A percentile compares a stretch with the other conserved stretches of the same genome.
Conservation (phyloP, 2,888 invertebrate genomes). For the Cotesia congregata region DNA sequence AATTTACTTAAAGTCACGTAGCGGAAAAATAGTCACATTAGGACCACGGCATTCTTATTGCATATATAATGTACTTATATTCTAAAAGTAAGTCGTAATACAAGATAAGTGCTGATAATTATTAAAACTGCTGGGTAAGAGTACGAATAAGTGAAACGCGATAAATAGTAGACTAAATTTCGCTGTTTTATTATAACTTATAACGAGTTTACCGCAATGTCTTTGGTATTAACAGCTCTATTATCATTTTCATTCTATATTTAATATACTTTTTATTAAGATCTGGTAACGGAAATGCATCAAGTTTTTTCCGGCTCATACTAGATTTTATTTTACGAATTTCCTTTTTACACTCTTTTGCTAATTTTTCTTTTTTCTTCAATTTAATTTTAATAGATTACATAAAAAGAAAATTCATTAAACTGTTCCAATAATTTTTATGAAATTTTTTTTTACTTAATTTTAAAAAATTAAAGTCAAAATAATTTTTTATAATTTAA, state of each 20-base stretch:
- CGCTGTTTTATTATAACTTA: conserved; percentile 3
- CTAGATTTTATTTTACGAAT: background rate
- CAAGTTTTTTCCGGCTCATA: background rate
- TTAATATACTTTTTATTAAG: no score
- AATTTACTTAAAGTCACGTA: background rate
- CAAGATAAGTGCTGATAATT: background rate
- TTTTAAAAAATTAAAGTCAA: no score
- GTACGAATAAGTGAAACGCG: background rate
- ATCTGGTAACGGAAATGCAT: background rate
- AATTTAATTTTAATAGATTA: background rate
- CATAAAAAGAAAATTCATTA: no score
- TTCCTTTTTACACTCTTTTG: background rate
- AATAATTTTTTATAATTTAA: no score
- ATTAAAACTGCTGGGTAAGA: background rate
- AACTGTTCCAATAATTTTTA: no score
- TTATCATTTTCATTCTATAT: no score
- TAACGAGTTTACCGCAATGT: no score
- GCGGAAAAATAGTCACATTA: background rate
- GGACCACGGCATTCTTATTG: background rate
- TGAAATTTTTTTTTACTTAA: no score
- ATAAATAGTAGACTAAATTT: conserved; percentile 9
- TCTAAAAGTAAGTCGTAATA: background rate
- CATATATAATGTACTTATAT: background rate
- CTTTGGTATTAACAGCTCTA: no score
- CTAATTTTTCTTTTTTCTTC: background rate